Percentiles rank a stretch among this genome's conserved stretches.
Evolutionary conservation across 2,888 invertebrate genomes (phyloP).

Genomic region (Strigamia transsilvanica): DNA sequence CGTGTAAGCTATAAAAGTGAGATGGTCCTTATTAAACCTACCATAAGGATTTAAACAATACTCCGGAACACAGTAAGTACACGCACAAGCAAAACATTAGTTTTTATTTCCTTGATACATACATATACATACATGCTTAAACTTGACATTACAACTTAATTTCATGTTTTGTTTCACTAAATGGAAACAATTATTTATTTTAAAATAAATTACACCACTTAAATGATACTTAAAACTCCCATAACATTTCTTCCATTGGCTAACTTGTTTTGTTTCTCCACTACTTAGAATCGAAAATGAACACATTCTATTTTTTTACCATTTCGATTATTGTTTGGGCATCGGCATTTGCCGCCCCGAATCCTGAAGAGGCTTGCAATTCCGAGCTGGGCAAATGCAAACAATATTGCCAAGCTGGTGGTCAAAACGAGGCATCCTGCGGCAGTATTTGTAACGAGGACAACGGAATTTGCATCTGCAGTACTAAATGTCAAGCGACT

Average conservation of each 20-base stretch:
- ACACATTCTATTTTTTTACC: slow-evolving; percentile 4
- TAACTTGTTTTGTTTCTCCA: not conserved
- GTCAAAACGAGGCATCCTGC: slow-evolving; percentile 15
- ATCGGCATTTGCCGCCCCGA: slow-evolving; percentile 10
- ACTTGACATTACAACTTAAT: too few relatives aligned
- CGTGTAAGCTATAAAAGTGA: slow-evolving; percentile 29
- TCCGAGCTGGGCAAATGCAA: slow-evolving; percentile 12
- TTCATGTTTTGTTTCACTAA: too few relatives aligned
- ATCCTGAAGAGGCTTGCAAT: slow-evolving; percentile 13
- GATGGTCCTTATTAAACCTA: not conserved
- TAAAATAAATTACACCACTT: too few relatives aligned
- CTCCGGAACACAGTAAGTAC: not conserved
- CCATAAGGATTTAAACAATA: slow-evolving; percentile 26
- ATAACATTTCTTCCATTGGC: not conserved
- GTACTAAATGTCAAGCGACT: slow-evolving; percentile 13
- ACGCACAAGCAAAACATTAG: not conserved
- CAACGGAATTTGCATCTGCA: slow-evolving; percentile 29
- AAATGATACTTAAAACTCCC: not conserved
- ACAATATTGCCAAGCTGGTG: slow-evolving; percentile 12
- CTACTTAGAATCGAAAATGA: not conserved
- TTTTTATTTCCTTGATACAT: not conserved
- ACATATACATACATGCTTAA: too few relatives aligned
- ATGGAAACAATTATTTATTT: too few relatives aligned
- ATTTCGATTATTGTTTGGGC: not conserved
- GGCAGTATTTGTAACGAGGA: not conserved